Base-by-base conservation (phyloP, 2,888 invertebrate species). In the Acanthosoma haemorrhoidale region DNA sequence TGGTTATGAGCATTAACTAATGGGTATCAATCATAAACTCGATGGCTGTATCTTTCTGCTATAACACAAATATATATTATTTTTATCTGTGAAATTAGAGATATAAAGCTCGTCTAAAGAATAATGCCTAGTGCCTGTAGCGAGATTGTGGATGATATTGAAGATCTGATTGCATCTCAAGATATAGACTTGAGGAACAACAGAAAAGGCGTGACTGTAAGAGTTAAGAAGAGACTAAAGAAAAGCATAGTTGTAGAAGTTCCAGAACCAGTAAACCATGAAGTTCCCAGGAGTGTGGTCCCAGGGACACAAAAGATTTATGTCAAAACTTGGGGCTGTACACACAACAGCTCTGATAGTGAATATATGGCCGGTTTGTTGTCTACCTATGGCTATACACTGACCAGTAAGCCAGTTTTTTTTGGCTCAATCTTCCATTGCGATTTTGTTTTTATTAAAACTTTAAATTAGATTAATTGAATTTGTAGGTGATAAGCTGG, bases 281-380 rank as follows among this genome's bases (percentile, higher is more conserved):
- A 76, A 5, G 57, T 21, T 1, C 74, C 72, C 13, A 68, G 59
- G 29, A 82, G 82, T 71, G 76, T 81, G 71, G 81, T 85, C 76
- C 83, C 83, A 78, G 92, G 94, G 1, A 92, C 91, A 0, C 84
- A 85, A 73, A 87, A 83, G 57, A 86, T 95, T 58, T 94, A 88
- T 77, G 85, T 96, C 1, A 94, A 94, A 81, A 97, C 96, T 70
- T 97, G 96, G 97, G 97, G 97, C 4, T 98, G 97, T 80, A 91
- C 96, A 0, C 98, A 99, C 82, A 99, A 99, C 80, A 96, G 88
- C 79, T 96, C 96, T 0, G 98, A 99, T 80, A 92, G 94, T 1
- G 98, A 99, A 82, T 99, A 99, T 79, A 99, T 99, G 98, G 95
- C 96, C 0, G 98, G 98, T 0, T 88, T 96, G 76, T 82, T 99